Base-by-base conservation (phyloP, 2,888 invertebrate genomes). In the Zaprionus bogoriensis region DNA sequence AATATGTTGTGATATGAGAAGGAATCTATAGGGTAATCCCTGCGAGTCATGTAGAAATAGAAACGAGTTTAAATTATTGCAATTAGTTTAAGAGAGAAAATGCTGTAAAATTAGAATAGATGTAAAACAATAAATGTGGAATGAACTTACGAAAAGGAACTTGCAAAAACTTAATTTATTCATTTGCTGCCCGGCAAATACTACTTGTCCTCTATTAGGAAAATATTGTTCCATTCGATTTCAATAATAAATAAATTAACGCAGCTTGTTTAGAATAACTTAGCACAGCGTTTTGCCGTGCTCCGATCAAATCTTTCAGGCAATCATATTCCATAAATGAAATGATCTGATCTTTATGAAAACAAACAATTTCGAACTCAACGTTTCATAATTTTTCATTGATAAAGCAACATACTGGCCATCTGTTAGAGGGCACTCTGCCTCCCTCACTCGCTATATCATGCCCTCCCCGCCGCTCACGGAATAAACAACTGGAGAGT, bases 1-100 rank as follows among this genome's bases (percentile, higher is more conserved):
- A 6, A 27, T 9, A 6, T 23, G 2, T 39, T 39, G 38, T 19
- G 38, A 17, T 39, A 39, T 36, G 14, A 17, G 17, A 17, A 23
- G 23, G n/a, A 30, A 5, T 23, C 20, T 39, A 23, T 5, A 41
- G 17, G 23, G 7, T 41, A 38, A 25, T 20, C 28, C 23, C 39
- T 22, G 27, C 32, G 22, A 60, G 41, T 57, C 52, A 57, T 47
- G 38, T 61, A 54, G 27, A 23, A 45, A 32, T 14, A 48, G 19
- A 1, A 27, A 50, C 55, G 58, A 72, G 72, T 63, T 76, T 66
- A 67, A 71, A 44, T 78, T 78, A 81, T 63, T 76, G 19, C 44
- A 55, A 32, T 2, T 12, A 47, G 19, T 32, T 48, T n/a, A n/a
- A n/a, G n/a, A n/a, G n/a, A n/a, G n/a, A n/a, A n/a, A 32, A 32